Percentiles rank a stretch among this genome's conserved stretches.
phyloP scores from a whole-genome alignment of 2,888 invertebrate species.

The Hypolimnas misippus region DNA sequence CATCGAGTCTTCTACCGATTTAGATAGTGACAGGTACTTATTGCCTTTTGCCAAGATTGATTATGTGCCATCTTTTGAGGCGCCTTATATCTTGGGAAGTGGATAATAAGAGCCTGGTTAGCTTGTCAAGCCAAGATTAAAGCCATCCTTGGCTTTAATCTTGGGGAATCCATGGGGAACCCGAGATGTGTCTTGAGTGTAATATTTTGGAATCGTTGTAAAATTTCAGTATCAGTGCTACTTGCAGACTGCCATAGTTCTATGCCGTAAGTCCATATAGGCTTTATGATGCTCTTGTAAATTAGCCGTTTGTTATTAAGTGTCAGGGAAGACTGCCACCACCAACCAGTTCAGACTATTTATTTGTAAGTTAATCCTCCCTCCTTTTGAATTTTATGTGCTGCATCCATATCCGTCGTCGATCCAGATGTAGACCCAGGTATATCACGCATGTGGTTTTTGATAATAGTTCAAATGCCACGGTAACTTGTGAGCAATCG shows the following conservation, averaged over 20 bases:
- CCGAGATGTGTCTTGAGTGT: conserved; percentile 19
- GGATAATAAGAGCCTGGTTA: too few species aligned
- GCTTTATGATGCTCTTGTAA: too few species aligned
- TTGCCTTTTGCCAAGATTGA: too few species aligned
- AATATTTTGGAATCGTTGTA: conserved; percentile 14
- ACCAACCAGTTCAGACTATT: conserved; percentile 34
- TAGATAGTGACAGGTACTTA: too few species aligned
- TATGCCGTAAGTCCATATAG: conserved; percentile 35
- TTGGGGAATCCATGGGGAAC: conserved; percentile 25
- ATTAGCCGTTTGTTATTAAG: conserved; percentile 30
- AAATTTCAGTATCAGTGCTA: too few species aligned
- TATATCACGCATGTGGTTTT: background rate
- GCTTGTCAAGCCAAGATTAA: too few species aligned
- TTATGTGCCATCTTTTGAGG: too few species aligned
- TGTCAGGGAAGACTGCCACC: conserved; percentile 28
- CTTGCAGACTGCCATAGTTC: conserved; percentile 26
- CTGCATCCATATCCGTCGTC: background rate
- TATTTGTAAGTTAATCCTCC: background rate
- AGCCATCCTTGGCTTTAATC: too few species aligned
- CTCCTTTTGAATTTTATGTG: background rate
- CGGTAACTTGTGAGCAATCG: background rate
- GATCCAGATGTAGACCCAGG: conserved; percentile 1
- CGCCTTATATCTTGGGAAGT: too few species aligned
- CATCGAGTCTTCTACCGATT: too few species aligned
- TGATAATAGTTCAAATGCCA: background rate